Evolutionary conservation across 2,113 vertebrate genomes (phyloP), one percentile per base, ranked within the genome.

Genomic region (Chelonoidis abingdonii): DNA sequence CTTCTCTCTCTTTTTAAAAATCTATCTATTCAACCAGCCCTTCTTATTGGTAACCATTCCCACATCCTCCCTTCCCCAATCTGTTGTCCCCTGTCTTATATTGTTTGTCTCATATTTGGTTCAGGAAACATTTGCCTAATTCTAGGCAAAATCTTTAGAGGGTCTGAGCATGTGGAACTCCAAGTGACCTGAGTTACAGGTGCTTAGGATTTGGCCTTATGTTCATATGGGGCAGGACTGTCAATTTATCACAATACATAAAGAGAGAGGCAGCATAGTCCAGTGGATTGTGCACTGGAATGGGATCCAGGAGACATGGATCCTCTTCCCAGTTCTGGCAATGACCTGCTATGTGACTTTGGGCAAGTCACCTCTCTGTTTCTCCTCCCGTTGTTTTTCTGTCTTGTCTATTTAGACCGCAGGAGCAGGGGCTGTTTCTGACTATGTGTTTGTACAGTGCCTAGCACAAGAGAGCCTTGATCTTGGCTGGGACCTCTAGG

Each of bases 161-260:
- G 8, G 65, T 1, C 53, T 1, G 3, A 9, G 2, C 5, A n/a
- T 4, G 9, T 16, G 38, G 53, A 57, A 41, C n/a, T 57, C 53
- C 53, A 57, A 9, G 4, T 35, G 81, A 44, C 53, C 50, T 31
- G n/a, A 41, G n/a, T 17, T 29, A 5, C 38, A 29, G 8, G 38
- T 57, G 22, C 24, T 57, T 38, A 38, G 22, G 21, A 8, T n/a
- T 16, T 27, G 81, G 19, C 54, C 54, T 57, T 10, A 5, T 8
- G 38, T 57, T 22, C 35, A 6, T 14, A 35, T 80, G 44, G 29
- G 49, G 41, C 29, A 10, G 12, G 31, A 80, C 25, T 16, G 25
- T 31, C 16, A 4, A 35, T 22, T 10, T 81, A 35, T 24, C 3
- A 10, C 49, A 53, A 52, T 50, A 12, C 50, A 11, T 29, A n/a